These are phyloP conservation scores for Theodoxus fluviatilis DNA, from an alignment of 2,888 invertebrate genomes.

Conservation along the genomic window DNA sequence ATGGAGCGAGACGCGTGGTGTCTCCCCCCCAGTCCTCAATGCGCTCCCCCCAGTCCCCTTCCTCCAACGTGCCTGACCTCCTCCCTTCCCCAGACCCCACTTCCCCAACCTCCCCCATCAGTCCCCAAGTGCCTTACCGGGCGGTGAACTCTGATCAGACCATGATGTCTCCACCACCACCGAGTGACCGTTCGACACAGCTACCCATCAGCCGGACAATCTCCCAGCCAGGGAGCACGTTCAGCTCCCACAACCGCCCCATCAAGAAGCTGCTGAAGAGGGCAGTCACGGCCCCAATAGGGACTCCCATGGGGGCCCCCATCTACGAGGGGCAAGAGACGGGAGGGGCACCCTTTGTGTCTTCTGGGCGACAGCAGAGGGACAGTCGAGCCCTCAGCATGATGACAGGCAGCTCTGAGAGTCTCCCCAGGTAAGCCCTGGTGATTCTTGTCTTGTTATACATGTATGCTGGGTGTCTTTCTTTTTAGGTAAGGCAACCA, in stretches of 20 bases:
- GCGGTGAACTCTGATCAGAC: too few relatives aligned
- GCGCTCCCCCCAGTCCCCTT: too few relatives aligned
- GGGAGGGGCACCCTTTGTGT: too few relatives aligned
- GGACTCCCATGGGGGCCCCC: slow-evolving; percentile 38
- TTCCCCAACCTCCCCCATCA: too few relatives aligned
- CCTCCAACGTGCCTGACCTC: too few relatives aligned
- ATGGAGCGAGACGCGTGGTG: too few relatives aligned
- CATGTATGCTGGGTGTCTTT: neutral
- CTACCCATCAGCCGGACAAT: slow-evolving; percentile 19
- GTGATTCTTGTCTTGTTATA: neutral
- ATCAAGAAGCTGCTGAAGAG: slow-evolving; percentile 48
- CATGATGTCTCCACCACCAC: neutral
- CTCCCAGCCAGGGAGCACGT: slow-evolving; percentile 28
- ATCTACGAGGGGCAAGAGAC: too few relatives aligned
- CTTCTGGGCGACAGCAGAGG: slow-evolving; percentile 25
- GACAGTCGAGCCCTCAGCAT: slow-evolving; percentile 47
- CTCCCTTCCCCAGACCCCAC: too few relatives aligned
- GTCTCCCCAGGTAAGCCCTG: slow-evolving; percentile 54
- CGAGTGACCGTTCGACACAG: neutral
- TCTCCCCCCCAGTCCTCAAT: too few relatives aligned
- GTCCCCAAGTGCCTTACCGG: too few relatives aligned
- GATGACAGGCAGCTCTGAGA: slow-evolving; percentile 62
- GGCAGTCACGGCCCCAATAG: slow-evolving; percentile 43
- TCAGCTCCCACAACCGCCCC: slow-evolving; percentile 35
- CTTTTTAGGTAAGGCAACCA: too few relatives aligned